Evolutionary conservation across 2,888 invertebrate genomes (phyloP).

Genomic region (Salticus scenicus): DNA sequence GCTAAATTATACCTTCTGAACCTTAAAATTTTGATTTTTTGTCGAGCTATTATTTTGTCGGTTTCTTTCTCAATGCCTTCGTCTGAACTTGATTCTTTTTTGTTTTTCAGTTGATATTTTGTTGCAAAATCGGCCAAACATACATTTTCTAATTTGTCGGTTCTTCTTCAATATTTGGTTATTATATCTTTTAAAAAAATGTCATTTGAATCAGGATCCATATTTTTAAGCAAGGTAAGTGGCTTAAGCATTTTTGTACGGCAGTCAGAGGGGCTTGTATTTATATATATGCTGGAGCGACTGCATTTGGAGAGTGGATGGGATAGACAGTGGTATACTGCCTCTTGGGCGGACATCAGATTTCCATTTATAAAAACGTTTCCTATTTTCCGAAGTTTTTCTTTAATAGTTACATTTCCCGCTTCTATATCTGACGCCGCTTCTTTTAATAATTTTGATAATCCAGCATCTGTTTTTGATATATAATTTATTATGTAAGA

Average conservation of each 20-base stretch:
- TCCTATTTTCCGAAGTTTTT: neutral
- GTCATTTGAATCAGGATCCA: neutral
- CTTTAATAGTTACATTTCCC: neutral
- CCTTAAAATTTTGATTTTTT: too few species aligned
- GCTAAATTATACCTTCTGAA: too few species aligned
- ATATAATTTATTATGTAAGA: neutral
- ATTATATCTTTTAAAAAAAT: neutral
- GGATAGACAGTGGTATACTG: too few species aligned
- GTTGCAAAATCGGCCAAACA: constrained; percentile 2
- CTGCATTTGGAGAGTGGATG: too few species aligned
- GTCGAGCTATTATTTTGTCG: neutral
- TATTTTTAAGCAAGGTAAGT: neutral
- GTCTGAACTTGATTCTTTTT: neutral
- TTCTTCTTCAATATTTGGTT: neutral
- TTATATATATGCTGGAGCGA: too few species aligned
- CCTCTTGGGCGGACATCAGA: too few species aligned
- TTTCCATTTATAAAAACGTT: too few species aligned
- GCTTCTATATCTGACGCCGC: neutral
- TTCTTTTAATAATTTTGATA: too few species aligned
- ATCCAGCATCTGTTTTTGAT: neutral
- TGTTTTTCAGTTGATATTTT: neutral
- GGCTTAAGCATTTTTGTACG: neutral
- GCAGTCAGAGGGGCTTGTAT: too few species aligned
- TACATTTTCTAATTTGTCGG: neutral
- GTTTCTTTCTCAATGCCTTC: neutral